These are phyloP conservation scores for Zophobas atratus DNA, from an alignment of 1,140 invertebrate genomes.

Conservation along the genomic window DNA sequence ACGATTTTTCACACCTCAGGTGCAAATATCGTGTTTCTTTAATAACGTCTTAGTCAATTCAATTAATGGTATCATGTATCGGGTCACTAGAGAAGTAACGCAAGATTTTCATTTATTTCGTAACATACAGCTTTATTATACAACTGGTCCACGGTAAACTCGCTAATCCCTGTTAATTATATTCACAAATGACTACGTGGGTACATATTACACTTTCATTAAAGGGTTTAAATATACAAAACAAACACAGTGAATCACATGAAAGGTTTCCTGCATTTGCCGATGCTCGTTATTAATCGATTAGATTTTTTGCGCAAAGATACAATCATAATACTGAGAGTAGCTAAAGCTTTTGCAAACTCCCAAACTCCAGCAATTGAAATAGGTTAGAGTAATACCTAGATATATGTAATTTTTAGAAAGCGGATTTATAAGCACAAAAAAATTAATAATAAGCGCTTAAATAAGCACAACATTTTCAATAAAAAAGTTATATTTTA, in stretches of 20 bases:
- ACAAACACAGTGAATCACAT: constrained; percentile 52
- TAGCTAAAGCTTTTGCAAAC: no score
- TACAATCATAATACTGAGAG: no score
- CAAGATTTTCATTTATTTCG: constrained; percentile 3
- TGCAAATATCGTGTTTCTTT: constrained; percentile 48
- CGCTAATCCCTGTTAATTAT: constrained; percentile 53
- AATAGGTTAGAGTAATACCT: no score
- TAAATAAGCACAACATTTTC: no score
- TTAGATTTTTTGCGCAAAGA: neutral
- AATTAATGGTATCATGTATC: constrained; percentile 38
- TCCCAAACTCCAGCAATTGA: no score
- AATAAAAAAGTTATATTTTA: no score
- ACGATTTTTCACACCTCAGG: constrained; percentile 34
- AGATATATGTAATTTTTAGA: no score
- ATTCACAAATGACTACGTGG: constrained; percentile 47
- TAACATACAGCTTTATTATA: neutral
- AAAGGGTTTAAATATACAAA: constrained; percentile 54
- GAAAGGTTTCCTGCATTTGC: constrained; percentile 47
- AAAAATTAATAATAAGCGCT: no score
- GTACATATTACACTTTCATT: constrained; percentile 48
- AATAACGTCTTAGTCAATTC: constrained; percentile 30
- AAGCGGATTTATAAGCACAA: no score
- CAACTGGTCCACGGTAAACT: constrained; percentile 7
- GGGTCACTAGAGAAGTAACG: constrained; percentile 6
- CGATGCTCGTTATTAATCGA: constrained; percentile 42